Base-by-base conservation (phyloP, 2,888 invertebrate species). In the Synanthedon vespiformis region DNA sequence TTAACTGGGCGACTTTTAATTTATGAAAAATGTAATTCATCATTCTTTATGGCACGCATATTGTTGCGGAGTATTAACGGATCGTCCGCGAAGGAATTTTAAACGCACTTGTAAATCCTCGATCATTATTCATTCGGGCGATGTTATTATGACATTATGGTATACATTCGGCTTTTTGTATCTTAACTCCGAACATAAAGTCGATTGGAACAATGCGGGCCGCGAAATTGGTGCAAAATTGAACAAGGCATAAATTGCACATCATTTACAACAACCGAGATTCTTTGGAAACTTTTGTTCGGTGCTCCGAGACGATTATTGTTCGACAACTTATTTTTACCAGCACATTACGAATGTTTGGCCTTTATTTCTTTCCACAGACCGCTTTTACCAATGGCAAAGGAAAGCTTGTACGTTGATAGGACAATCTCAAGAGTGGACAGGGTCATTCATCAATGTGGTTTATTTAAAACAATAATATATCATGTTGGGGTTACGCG, bases 221-320 rank as follows among this genome's bases (percentile, higher is more conserved):
- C 70, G 68, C 74, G 64, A 81, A 83, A 84, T 84, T 78, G 79
- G 74, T 73, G 72, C 74, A 72, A 83, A 82, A 82, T 85, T 83
- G 77, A 72, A 68, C 67, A 68, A 65, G 63, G 60, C 67, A 71
- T 69, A 79, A 79, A 78, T 78, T 77, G 70, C 73, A 70, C 71
- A 65, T 76, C 70, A 71, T 80, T 78, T 53, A 65, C 65, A 57
- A 69, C 61, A 63, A 64, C 63, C 62, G 59, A 60, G 62, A 64
- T 66, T 63, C 59, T 56, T 61, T 61, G 54, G 64, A 44, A 44
- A 44, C 13, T 44, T 44, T 44, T 14, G 44, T 44, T 11, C 44
- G 44, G 44, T n/a, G n/a, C 14, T 44, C 44, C 44, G n/a, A 44
- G 14, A n/a, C 44, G 44, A 44, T 44, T 44, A 44, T 14, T 44